Evolutionary conservation across 1,140 invertebrate genomes (phyloP).

Genomic region (Diuraphis noxia): DNA sequence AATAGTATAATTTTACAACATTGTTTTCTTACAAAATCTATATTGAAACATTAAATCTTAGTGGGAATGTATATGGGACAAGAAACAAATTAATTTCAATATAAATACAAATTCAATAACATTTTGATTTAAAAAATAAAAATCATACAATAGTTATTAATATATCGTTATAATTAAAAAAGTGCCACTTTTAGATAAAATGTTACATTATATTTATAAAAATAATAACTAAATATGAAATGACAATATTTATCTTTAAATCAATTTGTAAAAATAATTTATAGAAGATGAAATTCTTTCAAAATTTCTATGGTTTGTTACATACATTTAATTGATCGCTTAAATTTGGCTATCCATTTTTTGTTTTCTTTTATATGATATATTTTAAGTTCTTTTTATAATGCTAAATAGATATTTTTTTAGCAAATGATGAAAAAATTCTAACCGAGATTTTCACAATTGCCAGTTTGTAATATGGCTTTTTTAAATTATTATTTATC

Average conservation of each 20-base stretch:
- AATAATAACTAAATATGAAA: not conserved
- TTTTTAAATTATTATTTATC: not conserved
- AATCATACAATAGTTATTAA: not conserved
- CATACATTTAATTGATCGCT: not conserved
- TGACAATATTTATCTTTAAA: not conserved
- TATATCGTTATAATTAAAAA: not conserved
- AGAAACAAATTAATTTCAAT: not conserved
- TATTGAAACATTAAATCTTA: not conserved
- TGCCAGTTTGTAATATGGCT: not conserved
- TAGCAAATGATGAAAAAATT: not conserved
- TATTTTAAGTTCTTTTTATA: not conserved
- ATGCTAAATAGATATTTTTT: not conserved
- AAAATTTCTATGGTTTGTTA: not conserved
- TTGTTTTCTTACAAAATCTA: conserved; percentile 20
- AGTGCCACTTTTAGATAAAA: not conserved
- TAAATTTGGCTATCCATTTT: not conserved
- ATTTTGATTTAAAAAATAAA: conserved; percentile 17
- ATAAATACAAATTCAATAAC: conserved; percentile 26
- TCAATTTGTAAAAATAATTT: not conserved
- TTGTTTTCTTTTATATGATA: not conserved
- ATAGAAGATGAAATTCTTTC: not conserved
- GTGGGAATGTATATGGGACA: conserved; percentile 8
- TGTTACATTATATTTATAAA: not conserved
- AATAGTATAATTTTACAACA: conserved; percentile 19
- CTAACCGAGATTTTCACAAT: not conserved